Evolutionary conservation across 2,797 vertebrate genomes (phyloP).

Genomic region (Holocentrus rufus): DNA sequence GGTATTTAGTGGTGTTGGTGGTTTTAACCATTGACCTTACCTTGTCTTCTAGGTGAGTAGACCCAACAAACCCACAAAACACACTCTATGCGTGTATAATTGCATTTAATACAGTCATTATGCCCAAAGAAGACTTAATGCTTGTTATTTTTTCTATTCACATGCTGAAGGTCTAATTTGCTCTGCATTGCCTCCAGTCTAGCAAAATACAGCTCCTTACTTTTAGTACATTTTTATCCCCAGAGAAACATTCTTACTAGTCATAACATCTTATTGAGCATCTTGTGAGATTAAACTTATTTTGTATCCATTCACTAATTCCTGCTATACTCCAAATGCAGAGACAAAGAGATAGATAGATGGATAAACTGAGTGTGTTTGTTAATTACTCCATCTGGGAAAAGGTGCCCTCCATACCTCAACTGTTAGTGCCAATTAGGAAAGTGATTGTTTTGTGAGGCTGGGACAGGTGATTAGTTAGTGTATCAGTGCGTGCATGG

Average conservation of each 20-base stretch:
- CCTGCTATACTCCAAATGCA: neutral
- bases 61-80: neutral
- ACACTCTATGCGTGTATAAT: neutral
- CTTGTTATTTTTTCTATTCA: neutral
- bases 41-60: neutral
- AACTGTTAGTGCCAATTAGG: constrained; percentile 50
- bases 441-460: constrained; percentile 49
- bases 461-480: constrained; percentile 45
- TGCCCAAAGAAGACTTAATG: neutral
- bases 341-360: constrained; percentile 9
- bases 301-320: constrained; percentile 21
- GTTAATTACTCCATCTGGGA: constrained; percentile 53
- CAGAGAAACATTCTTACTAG: neutral
- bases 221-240: too few relatives aligned
- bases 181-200: neutral
- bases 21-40: neutral
- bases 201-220: too few relatives aligned
- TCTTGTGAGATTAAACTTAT: constrained; percentile 11
- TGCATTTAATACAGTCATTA: too few relatives aligned
- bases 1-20: neutral
- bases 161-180: neutral
- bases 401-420: constrained; percentile 31
- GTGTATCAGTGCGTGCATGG: constrained; percentile 2
- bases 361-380: constrained; percentile 26
- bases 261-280: neutral